Evolutionary conservation across 2,113 vertebrate genomes (phyloP).

Genomic region (Rattus norvegicus): DNA sequence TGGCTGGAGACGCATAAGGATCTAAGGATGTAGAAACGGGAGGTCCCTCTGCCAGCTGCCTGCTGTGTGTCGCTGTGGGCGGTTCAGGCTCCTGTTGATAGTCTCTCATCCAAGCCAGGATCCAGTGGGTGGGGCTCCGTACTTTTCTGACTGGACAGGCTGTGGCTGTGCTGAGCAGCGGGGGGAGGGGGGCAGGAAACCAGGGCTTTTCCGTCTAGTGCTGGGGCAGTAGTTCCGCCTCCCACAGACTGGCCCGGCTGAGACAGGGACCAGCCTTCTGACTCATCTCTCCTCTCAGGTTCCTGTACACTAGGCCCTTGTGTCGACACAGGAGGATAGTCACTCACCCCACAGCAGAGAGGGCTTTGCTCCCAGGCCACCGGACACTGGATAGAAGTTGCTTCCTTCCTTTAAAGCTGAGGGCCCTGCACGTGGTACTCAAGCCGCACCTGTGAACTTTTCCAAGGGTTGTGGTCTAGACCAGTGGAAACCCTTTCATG

Average conservation of each 20-base stretch:
- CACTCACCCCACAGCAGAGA: background rate
- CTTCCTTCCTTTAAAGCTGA: background rate
- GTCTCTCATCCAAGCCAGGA: background rate
- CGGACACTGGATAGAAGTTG: background rate
- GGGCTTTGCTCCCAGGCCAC: background rate
- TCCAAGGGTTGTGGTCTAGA: background rate
- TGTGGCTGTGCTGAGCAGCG: background rate
- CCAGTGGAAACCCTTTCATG: accelerated
- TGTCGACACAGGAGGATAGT: background rate
- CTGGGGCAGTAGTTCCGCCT: constrained; percentile 42
- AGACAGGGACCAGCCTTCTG: constrained; percentile 62
- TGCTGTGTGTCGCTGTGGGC: background rate
- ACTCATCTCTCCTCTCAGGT: constrained; percentile 67
- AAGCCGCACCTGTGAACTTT: background rate
- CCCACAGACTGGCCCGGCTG: background rate
- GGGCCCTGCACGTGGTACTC: background rate
- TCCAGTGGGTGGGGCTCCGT: constrained; percentile 42
- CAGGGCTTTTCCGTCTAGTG: constrained; percentile 42
- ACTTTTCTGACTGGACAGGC: constrained; percentile 16
- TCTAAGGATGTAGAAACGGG: background rate
- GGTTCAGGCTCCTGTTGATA: background rate
- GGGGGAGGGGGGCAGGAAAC: constrained; percentile 65
- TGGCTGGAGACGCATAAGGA: background rate
- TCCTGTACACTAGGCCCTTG: constrained; percentile 36
- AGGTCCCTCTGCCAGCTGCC: accelerated